Conservation (phyloP, 2,888 invertebrate species). For the Chaitophorus viminalis region DNA sequence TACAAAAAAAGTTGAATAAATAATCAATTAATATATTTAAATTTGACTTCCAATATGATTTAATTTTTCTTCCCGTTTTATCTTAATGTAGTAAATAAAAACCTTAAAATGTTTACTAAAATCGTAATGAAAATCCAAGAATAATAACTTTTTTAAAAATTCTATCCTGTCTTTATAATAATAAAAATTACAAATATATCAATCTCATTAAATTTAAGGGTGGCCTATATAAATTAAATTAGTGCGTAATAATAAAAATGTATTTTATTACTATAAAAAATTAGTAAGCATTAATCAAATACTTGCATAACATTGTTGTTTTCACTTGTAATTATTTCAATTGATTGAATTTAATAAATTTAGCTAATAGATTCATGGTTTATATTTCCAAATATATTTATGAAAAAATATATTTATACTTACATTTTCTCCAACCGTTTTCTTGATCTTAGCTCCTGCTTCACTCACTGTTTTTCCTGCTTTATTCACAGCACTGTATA, state of each 20-base stretch:
- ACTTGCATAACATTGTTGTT: neutral
- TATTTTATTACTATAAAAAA: neutral
- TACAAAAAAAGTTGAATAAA: neutral
- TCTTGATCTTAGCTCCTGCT: slow-evolving; percentile 92
- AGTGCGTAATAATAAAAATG: no score
- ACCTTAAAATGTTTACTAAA: neutral
- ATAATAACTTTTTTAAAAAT: no score
- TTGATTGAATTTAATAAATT: neutral
- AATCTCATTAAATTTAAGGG: no score
- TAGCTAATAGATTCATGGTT: neutral
- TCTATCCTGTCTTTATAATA: no score
- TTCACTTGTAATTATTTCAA: neutral
- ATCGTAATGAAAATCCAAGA: neutral
- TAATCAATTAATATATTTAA: neutral
- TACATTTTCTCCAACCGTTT: slow-evolving; percentile 95
- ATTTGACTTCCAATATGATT: neutral
- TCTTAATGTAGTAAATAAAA: neutral
- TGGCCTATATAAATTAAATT: no score
- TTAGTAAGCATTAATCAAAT: neutral
- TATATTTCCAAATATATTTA: neutral
- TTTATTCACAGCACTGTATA: slow-evolving; percentile 95
- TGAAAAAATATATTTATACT: slow-evolving; percentile 67
- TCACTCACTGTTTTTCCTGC: slow-evolving; percentile 92
- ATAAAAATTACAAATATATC: no score
- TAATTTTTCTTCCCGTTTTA: neutral